Conservation (phyloP, 2,797 vertebrate genomes). For the Pantherophis alleghaniensis region DNA sequence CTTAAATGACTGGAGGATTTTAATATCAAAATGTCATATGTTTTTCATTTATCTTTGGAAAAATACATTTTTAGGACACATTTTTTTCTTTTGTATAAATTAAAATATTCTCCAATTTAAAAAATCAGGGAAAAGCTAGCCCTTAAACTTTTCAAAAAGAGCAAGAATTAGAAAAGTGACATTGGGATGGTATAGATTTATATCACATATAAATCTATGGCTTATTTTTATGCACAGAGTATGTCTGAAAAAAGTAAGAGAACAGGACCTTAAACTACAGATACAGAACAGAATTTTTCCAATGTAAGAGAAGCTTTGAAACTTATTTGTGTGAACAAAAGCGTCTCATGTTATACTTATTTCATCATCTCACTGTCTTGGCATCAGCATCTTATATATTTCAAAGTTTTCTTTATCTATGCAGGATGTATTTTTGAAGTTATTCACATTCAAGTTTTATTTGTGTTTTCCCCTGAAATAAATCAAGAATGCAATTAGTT, state of each 20-base stretch:
- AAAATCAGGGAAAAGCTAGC: not conserved
- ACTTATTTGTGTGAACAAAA: not conserved
- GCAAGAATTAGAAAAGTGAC: not conserved
- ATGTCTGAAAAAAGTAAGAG: not conserved
- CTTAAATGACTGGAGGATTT: not conserved
- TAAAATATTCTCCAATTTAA: not conserved
- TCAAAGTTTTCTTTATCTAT: fast-evolving
- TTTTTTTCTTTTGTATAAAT: not conserved
- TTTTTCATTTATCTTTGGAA: not conserved
- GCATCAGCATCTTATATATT: not conserved
- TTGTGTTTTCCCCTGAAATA: not conserved
- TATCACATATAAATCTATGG: not conserved
- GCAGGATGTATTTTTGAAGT: not conserved
- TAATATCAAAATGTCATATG: not conserved
- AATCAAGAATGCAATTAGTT: not conserved
- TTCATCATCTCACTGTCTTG: not conserved
- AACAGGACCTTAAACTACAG: not conserved
- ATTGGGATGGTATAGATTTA: not conserved
- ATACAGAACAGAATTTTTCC: not conserved
- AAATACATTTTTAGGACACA: not conserved
- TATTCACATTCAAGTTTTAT: not conserved
- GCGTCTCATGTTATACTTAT: not conserved
- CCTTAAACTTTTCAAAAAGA: not conserved
- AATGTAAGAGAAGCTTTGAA: not conserved
- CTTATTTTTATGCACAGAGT: not conserved